These are phyloP conservation scores for Diuraphis noxia DNA, from an alignment of 1,140 invertebrate genomes.

Conservation along the genomic window DNA sequence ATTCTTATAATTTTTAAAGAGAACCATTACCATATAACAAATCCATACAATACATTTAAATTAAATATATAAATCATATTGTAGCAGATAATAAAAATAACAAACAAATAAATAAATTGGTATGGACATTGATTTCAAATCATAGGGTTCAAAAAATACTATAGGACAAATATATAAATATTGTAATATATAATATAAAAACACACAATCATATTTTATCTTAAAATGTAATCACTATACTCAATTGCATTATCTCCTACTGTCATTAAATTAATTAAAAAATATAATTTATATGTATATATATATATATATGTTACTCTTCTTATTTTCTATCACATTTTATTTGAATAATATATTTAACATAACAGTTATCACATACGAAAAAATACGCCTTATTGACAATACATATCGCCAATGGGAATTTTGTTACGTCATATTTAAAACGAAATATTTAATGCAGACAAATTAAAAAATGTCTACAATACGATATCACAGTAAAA, in stretches of 20 bases:
- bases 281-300: constrained; percentile 17
- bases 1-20: not conserved
- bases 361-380: not conserved
- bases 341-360: not conserved
- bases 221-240: constrained; percentile 25
- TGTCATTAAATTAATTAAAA: constrained; percentile 2
- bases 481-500: constrained; percentile 24
- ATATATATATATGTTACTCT: not conserved
- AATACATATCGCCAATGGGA: not conserved
- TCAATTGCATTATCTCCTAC: not conserved
- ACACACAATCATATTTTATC: not conserved
- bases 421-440: not conserved
- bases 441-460: not conserved
- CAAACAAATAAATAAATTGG: not conserved
- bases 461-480: not conserved
- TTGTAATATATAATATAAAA: not conserved
- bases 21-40: too few relatives aligned
- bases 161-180: not conserved
- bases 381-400: not conserved
- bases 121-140: not conserved
- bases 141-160: not conserved
- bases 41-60: not conserved
- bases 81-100: not conserved
- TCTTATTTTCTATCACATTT: constrained; percentile 5
- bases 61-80: not conserved